phyloP scores from a whole-genome alignment of 2,113 vertebrate species.

The Paradoxurus hermaphroditus region DNA sequence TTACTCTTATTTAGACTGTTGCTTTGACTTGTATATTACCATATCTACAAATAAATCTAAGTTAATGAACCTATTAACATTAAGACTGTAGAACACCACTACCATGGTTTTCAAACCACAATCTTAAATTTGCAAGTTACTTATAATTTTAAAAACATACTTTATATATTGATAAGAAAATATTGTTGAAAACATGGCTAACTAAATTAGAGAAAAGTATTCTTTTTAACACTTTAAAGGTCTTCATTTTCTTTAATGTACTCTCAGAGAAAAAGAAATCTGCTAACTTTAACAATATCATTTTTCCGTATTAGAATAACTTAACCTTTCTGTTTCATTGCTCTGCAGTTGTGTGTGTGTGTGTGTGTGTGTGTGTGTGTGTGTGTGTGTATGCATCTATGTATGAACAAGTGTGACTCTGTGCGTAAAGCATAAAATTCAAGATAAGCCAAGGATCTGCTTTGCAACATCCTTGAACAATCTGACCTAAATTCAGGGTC shows the following conservation, averaged over 20 bases:
- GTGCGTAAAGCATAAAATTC: neutral
- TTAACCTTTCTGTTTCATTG: neutral
- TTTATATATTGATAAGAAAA: neutral
- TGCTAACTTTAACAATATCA: neutral
- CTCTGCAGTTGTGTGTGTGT: neutral
- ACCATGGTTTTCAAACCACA: neutral
- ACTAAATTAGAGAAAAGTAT: neutral
- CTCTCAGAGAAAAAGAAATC: conserved; percentile 1
- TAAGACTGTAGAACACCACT: neutral
- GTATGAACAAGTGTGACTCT: neutral
- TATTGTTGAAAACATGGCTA: neutral
- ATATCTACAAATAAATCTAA: neutral
- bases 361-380: neutral
- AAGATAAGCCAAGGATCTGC: neutral
- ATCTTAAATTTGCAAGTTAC: neutral
- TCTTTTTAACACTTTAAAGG: neutral
- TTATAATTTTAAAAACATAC: neutral
- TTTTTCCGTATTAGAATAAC: neutral
- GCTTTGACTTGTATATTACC: neutral
- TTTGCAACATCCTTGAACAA: neutral
- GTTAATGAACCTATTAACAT: neutral
- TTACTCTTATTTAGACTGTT: neutral
- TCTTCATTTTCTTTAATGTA: neutral
- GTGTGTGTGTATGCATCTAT: neutral
- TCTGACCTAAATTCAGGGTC: neutral